Evolutionary conservation across 2,797 vertebrate species (phyloP).

Genomic region (Austrolebias charrua): DNA sequence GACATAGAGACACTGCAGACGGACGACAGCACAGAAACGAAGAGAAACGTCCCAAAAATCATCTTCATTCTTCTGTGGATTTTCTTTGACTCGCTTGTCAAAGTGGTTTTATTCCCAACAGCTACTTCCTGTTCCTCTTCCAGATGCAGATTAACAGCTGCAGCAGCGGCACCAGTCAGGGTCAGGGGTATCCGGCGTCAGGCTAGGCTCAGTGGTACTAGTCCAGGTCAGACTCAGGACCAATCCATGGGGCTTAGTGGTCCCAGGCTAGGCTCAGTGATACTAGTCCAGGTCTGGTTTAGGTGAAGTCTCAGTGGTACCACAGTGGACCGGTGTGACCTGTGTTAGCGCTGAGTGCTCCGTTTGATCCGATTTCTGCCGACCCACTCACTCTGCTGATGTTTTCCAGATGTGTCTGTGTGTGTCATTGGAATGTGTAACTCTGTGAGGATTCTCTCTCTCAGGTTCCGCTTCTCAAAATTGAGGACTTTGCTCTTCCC

Average conservation of each 20-base stretch:
- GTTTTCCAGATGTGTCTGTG: slow-evolving; percentile 31
- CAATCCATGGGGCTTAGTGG: no score
- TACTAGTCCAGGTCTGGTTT: no score
- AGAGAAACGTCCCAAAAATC: slow-evolving; percentile 9
- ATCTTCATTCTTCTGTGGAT: slow-evolving; percentile 21
- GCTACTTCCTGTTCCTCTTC: slow-evolving; percentile 12
- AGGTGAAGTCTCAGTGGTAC: no score
- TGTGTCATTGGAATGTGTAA: not conserved
- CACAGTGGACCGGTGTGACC: no score
- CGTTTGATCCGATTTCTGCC: not conserved
- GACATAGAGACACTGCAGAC: slow-evolving; percentile 1
- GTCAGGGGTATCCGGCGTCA: no score
- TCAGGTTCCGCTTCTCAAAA: no score
- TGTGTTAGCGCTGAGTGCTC: not conserved
- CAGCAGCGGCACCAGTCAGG: not conserved
- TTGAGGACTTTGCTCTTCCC: not conserved
- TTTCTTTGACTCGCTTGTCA: no score
- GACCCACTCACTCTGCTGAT: slow-evolving; percentile 8
- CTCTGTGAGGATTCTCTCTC: not conserved
- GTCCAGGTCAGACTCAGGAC: no score
- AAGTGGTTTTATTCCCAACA: not conserved
- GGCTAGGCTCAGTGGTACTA: no score
- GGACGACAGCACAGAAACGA: slow-evolving; percentile 1
- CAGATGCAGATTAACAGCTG: not conserved
- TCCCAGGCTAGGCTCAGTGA: no score